Evolutionary conservation across 2,888 invertebrate species (phyloP).

Genomic region (Toxonevra muliebris): DNA sequence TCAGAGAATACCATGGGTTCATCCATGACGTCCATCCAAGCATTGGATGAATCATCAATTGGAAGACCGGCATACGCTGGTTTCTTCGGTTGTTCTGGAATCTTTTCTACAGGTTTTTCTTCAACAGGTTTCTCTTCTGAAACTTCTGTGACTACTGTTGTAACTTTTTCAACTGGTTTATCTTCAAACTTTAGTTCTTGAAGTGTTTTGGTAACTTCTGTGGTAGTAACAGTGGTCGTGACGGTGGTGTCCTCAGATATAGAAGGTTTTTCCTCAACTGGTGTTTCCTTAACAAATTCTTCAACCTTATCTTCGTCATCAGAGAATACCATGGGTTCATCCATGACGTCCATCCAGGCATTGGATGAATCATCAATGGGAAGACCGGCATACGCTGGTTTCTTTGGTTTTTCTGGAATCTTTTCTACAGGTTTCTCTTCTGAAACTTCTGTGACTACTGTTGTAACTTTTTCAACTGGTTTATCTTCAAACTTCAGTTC

Average conservation of each 20-base stretch:
- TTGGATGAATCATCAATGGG: constrained; percentile 55
- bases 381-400: constrained; percentile 51
- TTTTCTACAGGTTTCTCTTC: constrained; percentile 20
- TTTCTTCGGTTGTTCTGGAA: constrained; percentile 42
- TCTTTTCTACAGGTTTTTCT: background rate
- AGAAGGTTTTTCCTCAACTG: no score
- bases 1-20: constrained; percentile 51
- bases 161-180: constrained; percentile 39
- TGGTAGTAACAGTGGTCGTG: background rate
- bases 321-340: constrained; percentile 49
- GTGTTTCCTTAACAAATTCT: background rate
- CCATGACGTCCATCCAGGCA: constrained; percentile 54
- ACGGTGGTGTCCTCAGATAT: no score
- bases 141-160: constrained; percentile 29
- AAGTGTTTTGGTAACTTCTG: background rate
- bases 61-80: constrained; percentile 52
- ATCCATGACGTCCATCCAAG: constrained; percentile 54
- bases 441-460: no score
- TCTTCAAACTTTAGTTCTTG: constrained; percentile 47
- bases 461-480: constrained; percentile 5
- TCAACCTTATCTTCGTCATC: constrained; percentile 44
- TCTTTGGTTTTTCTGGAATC: constrained; percentile 41
- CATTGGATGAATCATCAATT: constrained; percentile 51
- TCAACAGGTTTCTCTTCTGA: constrained; percentile 13
- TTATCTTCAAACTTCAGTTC: no score